Evolutionary conservation across 2,797 vertebrate genomes (phyloP), one percentile per base, ranked within the genome.

Genomic region (Acanthis flammea): DNA sequence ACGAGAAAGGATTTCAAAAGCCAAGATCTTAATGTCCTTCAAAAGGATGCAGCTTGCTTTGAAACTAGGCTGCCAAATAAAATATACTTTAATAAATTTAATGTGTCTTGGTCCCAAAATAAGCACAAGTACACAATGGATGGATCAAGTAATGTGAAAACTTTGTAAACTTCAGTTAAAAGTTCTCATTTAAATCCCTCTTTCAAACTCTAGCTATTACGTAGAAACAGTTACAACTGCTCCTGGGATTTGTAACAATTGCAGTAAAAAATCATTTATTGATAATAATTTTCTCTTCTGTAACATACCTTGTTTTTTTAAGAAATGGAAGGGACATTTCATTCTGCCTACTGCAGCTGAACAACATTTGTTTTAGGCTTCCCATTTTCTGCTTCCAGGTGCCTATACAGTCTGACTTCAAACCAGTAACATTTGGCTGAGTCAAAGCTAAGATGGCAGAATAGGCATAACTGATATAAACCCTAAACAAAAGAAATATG

Each of bases 21-120:
- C 24, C 65, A 80, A 58, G 62, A 85, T 86, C 33, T 90, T 84
- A 92, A 62, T 79, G 37, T 83, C 75, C 88, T 84, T 86, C 91
- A 92, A 71, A 95, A 86, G 21, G n/a, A 48, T 55, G 22, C 6
- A 31, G 44, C 72, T 86, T 90, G 7, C 37, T 86, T 87, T 90
- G 61, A 85, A 95, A 88, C 23, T 39, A 85, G 62, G 54, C 65
- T 68, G 42, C 21, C 50, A 82, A 86, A 42, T 55, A 76, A 76
- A 93, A 74, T 25, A 24, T n/a, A 71, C 19, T 80, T 89, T 65
- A 55, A 73, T 80, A 74, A 60, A 63, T 74, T 31, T 47, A 70
- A 65, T 47, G 54, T 66, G 48, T 48, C 47, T 74, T 58, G 39
- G 14, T 19, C 44, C 41, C 22, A 77, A 86, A 93, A 82, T 89